Evolutionary conservation across 2,797 vertebrate genomes (phyloP), one percentile per base, ranked within the genome.

Genomic region (Euphonia xanthogaster): DNA sequence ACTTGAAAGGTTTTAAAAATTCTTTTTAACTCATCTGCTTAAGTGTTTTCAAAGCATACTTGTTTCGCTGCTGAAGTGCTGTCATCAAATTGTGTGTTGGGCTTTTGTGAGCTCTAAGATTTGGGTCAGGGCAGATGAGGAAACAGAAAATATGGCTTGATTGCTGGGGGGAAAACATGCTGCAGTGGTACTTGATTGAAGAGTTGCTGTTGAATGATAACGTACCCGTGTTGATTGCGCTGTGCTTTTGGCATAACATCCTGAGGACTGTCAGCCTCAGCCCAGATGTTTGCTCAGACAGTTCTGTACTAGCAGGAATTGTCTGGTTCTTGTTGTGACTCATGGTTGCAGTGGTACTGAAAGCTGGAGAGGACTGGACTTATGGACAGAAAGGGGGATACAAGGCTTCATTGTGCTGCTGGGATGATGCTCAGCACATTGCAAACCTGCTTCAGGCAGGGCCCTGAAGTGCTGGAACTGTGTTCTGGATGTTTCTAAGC

Each of bases 171-270:
- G 45, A n/a, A 67, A 51, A n/a, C 16, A 14, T 2, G 58, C 44
- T 28, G 19, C 65, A 40, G 31, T 21, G 42, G 30, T 65, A 40
- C 55, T 54, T 2, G 30, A 44, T n/a, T 62, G 61, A 80, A 54
- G 57, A 68, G 57, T 40, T 82, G 28, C 60, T 51, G 10, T 37
- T 76, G 48, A 63, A 22, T 0, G 2, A 13, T 54, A 35, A 22
- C 0, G 0, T 54, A 31, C 9, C 21, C 7, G 2, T 63, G 33
- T 45, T 3, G 6, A 22, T 42, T 0, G 0, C 66, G 51, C 75
- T 72, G n/a, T 53, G 28, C 45, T 86, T 93, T 79, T 92, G 77
- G 22, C 31, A 31, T 22, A 11, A 6, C 23, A 58, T 72, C 33
- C 28, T 24, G 9, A 22, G 63, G 65, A 24, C 44, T 18, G 14